Evolutionary conservation across 2,113 vertebrate genomes (phyloP).

Genomic region (Xiphias gladius): DNA sequence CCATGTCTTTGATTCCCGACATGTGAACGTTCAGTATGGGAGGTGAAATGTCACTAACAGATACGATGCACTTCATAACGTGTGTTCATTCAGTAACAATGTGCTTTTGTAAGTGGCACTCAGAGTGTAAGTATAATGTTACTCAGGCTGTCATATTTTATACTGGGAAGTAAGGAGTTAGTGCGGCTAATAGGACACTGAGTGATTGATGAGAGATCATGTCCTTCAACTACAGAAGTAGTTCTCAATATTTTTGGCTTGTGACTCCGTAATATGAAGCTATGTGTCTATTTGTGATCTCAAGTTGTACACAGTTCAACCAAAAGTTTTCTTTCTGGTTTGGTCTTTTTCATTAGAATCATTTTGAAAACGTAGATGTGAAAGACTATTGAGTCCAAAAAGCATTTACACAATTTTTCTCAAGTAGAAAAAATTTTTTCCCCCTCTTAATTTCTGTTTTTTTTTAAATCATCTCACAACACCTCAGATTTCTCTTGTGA

Average conservation of each 20-base stretch:
- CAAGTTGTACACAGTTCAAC: no score
- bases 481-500: no score
- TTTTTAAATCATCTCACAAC: no score
- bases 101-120: not conserved
- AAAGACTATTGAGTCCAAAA: no score
- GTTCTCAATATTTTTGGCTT: not conserved
- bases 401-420: no score
- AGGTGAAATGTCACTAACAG: slow-evolving; percentile 4
- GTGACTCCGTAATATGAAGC: not conserved
- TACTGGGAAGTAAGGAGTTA: not conserved
- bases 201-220: not conserved
- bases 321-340: no score
- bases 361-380: no score
- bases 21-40: not conserved
- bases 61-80: not conserved
- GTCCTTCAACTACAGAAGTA: not conserved
- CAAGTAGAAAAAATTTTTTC: no score
- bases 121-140: slow-evolving; percentile 3
- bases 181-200: not conserved
- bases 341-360: no score
- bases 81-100: not conserved
- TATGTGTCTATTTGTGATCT: not conserved
- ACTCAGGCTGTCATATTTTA: not conserved
- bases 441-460: no score
- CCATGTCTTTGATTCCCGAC: not conserved